These are phyloP conservation scores for Mallateleia sp. DNA, from an alignment of 2,888 invertebrate species.

Conservation along the genomic window DNA sequence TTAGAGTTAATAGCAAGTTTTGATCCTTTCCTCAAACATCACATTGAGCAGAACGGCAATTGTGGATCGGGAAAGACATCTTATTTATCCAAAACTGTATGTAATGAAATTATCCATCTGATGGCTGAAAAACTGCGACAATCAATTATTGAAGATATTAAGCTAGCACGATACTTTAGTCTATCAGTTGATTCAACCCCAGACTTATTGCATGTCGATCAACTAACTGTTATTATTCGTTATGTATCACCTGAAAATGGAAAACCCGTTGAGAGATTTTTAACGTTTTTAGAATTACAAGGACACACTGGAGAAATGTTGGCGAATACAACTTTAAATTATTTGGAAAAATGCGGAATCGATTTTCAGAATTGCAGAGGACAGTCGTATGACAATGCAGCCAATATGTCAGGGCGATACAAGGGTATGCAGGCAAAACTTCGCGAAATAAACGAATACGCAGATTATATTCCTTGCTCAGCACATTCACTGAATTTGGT, in stretches of 20 bases:
- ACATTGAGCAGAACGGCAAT: conserved; percentile 11
- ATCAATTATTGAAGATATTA: conserved; percentile 72
- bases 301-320: conserved; percentile 5
- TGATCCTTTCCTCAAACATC: conserved; percentile 79
- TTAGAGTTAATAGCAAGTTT: conserved; percentile 83
- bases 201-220: conserved; percentile 78
- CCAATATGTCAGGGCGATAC: conserved; percentile 85
- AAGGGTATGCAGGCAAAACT: conserved; percentile 85
- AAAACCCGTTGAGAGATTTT: conserved; percentile 70
- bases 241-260: conserved; percentile 19
- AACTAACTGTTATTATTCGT: conserved; percentile 77
- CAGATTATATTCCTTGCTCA: conserved; percentile 69
- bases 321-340: conserved; percentile 35
- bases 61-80: background rate
- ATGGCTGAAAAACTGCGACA: conserved; percentile 55
- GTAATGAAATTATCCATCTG: background rate
- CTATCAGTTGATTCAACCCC: conserved; percentile 82
- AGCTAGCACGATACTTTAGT: conserved; percentile 79
- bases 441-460: conserved; percentile 77
- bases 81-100: conserved; percentile 11
- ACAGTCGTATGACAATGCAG: conserved; percentile 84
- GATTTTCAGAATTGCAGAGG: conserved; percentile 59
- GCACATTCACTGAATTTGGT: conserved; percentile 65
- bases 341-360: conserved; percentile 37
- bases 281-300: conserved; percentile 40